phyloP scores from a whole-genome alignment of 2,113 vertebrate species.

The Setophaga petechia region DNA sequence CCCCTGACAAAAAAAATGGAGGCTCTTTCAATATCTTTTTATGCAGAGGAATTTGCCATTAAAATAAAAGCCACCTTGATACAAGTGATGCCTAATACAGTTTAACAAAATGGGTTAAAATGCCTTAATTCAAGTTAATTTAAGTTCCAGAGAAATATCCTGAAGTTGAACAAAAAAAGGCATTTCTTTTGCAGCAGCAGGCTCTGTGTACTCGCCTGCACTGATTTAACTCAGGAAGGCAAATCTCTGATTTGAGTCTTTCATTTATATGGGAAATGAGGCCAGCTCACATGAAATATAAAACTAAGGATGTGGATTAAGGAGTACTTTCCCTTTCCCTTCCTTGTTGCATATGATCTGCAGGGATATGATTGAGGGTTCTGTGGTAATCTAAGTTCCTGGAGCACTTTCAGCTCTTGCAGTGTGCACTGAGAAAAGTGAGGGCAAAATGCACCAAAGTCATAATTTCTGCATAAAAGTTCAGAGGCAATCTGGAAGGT shows the following conservation, averaged over 20 bases:
- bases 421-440: not conserved
- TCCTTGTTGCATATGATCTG: not conserved
- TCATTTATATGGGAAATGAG: not conserved
- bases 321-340: not conserved
- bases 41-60: not conserved
- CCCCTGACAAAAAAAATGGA: not conserved
- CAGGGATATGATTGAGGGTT: not conserved
- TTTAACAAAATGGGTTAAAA: not conserved
- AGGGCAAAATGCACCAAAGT: not conserved
- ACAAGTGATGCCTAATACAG: not conserved
- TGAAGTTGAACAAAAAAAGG: not conserved
- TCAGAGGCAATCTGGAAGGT: not conserved
- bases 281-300: not conserved
- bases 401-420: not conserved
- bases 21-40: not conserved
- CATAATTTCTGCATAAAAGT: not conserved
- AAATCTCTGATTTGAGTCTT: not conserved
- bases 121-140: not conserved
- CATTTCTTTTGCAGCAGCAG: not conserved
- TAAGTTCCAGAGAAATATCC: not conserved
- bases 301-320: not conserved
- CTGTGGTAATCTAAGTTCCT: not conserved
- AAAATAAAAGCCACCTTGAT: not conserved
- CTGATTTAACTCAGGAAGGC: not conserved
- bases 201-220: fast-evolving